Evolutionary conservation across 53 echinoderm and acorn worm species (phyloP).

Genomic region (Temnopleurus reevesii): DNA sequence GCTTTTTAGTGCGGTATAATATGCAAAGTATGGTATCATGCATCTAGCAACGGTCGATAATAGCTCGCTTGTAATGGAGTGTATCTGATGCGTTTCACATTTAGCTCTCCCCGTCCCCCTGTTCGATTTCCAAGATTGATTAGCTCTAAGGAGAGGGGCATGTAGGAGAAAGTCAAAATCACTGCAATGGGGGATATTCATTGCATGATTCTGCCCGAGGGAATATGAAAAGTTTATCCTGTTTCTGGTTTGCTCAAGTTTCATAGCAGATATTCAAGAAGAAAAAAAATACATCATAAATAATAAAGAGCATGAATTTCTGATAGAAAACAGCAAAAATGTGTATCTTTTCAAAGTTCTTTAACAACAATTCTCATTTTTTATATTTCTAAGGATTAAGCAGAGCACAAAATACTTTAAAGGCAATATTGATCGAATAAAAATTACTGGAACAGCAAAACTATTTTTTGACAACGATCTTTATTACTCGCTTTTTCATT

Average conservation of each 20-base stretch:
- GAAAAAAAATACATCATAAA: background rate
- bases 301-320: too few relatives aligned
- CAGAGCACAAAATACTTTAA: too few relatives aligned
- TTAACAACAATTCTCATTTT: too few relatives aligned
- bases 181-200: constrained; percentile 12
- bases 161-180: background rate
- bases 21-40: constrained; percentile 35
- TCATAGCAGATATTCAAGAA: background rate
- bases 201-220: background rate
- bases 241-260: background rate
- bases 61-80: background rate
- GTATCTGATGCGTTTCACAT: background rate
- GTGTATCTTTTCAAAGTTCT: too few relatives aligned
- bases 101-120: background rate
- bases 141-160: background rate
- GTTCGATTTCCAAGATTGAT: constrained; percentile 29
- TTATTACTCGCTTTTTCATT: too few relatives aligned
- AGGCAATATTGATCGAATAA: too few relatives aligned
- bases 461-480: too few relatives aligned
- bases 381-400: too few relatives aligned
- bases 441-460: too few relatives aligned
- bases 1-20: constrained; percentile 20
- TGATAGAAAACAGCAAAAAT: too few relatives aligned
- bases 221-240: background rate
- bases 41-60: constrained; percentile 20